Conservation (phyloP, 2,113 vertebrate species). For the Rynchops niger region DNA sequence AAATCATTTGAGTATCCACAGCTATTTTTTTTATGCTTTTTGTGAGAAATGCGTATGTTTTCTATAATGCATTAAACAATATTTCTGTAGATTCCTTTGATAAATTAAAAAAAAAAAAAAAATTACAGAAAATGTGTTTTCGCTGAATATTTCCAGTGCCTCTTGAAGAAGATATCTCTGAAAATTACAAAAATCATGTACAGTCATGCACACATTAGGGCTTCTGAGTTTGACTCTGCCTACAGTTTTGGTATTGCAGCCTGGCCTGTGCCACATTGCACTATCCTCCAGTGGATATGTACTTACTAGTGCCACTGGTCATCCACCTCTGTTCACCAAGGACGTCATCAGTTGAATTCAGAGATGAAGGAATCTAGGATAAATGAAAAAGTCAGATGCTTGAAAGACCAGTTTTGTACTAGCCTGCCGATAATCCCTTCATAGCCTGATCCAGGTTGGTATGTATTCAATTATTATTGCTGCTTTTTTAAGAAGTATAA, state of each 20-base stretch:
- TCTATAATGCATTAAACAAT: neutral
- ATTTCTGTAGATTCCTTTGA: neutral
- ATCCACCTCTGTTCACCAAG: neutral
- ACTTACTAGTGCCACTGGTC: neutral
- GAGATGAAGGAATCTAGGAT: neutral
- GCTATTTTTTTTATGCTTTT: neutral
- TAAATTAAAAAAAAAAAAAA: neutral
- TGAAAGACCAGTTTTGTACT: neutral
- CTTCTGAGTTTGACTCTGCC: neutral
- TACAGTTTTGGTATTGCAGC: neutral
- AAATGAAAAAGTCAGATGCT: neutral
- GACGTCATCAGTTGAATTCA: neutral
- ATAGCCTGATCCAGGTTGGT: no score
- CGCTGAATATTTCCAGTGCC: neutral
- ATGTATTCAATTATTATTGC: neutral
- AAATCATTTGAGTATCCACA: neutral
- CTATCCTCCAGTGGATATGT: neutral
- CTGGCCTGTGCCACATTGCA: neutral
- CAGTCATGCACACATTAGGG: neutral
- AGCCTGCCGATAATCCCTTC: neutral
- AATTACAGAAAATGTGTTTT: accelerated
- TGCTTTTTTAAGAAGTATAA: neutral
- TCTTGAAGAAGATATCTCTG: neutral
- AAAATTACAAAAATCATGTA: neutral
- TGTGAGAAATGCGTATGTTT: neutral